A percentile compares a stretch with the other conserved stretches of the same genome.
These are phyloP conservation scores for Himantopus leucocephalus DNA, from an alignment of 2,113 vertebrate species.

Conservation along the genomic window DNA sequence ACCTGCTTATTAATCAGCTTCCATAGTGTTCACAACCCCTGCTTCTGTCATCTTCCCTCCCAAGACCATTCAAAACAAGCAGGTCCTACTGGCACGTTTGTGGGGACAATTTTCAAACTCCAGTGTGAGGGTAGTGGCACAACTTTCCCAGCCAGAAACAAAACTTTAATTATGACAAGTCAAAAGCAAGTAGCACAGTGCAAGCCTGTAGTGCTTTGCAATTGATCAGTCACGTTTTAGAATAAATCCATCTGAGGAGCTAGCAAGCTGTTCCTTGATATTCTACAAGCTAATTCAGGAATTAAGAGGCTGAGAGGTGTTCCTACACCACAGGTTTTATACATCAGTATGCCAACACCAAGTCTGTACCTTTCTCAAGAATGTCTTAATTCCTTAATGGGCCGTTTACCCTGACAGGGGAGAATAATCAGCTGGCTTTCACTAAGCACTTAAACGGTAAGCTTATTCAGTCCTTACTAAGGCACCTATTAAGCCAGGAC, in stretches of 20 bases:
- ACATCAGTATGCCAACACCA: not conserved
- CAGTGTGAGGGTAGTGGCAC: not conserved
- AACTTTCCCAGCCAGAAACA: not conserved
- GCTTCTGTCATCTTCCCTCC: not conserved
- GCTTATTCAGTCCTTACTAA: not conserved
- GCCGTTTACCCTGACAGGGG: not conserved
- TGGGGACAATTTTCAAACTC: not conserved
- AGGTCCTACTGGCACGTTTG: not conserved
- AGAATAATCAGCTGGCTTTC: not conserved
- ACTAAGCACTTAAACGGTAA: not conserved
- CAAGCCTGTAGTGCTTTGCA: not conserved
- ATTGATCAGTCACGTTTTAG: accelerated
- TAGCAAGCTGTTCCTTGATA: not conserved
- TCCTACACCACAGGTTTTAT: not conserved
- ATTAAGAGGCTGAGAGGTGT: not conserved
- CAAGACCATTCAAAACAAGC: not conserved
- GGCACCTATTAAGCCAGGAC: not conserved
- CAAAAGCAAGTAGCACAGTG: not conserved
- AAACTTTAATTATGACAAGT: not conserved
- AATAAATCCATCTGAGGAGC: not conserved
- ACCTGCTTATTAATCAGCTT: not conserved
- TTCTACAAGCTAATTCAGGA: not conserved
- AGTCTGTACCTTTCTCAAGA: not conserved
- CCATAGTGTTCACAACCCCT: not conserved
- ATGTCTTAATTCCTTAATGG: not conserved